phyloP scores from a whole-genome alignment of 2,113 vertebrate genomes.

The Eurypyga helias region DNA sequence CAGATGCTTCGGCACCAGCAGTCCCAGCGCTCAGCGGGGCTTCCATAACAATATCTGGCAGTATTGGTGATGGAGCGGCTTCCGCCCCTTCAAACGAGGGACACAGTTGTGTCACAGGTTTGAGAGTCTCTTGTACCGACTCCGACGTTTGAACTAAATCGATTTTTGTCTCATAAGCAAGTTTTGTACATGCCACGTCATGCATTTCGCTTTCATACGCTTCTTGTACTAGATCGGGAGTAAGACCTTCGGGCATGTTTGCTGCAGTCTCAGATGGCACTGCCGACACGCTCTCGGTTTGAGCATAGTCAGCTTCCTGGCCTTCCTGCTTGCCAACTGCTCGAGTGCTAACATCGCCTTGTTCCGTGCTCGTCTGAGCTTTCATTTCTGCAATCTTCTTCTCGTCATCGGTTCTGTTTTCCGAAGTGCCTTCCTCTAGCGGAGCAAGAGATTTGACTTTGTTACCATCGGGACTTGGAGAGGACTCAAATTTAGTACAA shows the following conservation, averaged over 20 bases:
- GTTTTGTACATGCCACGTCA: slow-evolving; percentile 77
- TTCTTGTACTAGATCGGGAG: slow-evolving; percentile 94
- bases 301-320: slow-evolving; percentile 66
- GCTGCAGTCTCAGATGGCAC: slow-evolving; percentile 48
- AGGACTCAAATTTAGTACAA: slow-evolving; percentile 82
- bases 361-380: slow-evolving; percentile 69
- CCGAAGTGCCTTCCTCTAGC: slow-evolving; percentile 70
- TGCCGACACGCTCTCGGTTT: slow-evolving; percentile 19
- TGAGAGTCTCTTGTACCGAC: slow-evolving; percentile 77
- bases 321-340: slow-evolving; percentile 46
- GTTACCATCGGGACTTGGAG: slow-evolving; percentile 70
- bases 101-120: slow-evolving; percentile 73
- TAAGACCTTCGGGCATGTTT: slow-evolving; percentile 88
- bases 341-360: slow-evolving; percentile 24
- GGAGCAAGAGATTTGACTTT: slow-evolving; percentile 64
- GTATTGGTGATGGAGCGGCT: slow-evolving; percentile 80
- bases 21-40: slow-evolving; percentile 84
- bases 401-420: slow-evolving; percentile 83
- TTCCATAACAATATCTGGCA: slow-evolving; percentile 96
- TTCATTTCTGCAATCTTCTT: slow-evolving; percentile 82
- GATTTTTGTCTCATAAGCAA: slow-evolving; percentile 81
- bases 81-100: slow-evolving; percentile 81
- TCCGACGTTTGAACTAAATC: slow-evolving; percentile 83
- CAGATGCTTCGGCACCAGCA: slow-evolving; percentile 78
- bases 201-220: slow-evolving; percentile 84